Conservation (phyloP, 1,140 invertebrate genomes). For the Maconellicoccus hirsutus region DNA sequence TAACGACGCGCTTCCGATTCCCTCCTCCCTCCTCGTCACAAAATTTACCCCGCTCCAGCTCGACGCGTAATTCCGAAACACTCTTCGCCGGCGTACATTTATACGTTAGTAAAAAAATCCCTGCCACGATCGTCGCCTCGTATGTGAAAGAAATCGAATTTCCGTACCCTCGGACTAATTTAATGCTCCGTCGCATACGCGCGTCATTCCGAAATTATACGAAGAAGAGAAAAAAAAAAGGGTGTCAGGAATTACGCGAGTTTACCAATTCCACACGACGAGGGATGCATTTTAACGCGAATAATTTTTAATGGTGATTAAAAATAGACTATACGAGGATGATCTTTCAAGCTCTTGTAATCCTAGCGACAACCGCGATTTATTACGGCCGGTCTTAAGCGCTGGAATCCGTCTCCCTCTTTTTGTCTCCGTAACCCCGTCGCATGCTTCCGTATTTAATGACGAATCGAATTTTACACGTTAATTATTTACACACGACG, state of each 20-base stretch:
- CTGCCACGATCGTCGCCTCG: background rate
- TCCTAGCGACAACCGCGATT: background rate
- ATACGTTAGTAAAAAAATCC: background rate
- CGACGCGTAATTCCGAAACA: too few species aligned
- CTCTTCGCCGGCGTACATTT: too few species aligned
- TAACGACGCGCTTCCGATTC: background rate
- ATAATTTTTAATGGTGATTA: background rate
- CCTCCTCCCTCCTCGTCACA: too few species aligned
- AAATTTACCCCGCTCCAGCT: too few species aligned
- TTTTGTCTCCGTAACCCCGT: too few species aligned
- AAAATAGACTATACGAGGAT: background rate
- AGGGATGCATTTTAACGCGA: background rate
- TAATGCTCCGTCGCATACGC: background rate
- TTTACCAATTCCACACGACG: background rate
- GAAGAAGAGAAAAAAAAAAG: background rate
- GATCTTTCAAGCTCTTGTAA: too few species aligned
- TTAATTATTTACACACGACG: background rate
- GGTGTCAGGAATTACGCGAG: background rate
- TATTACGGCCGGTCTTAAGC: background rate
- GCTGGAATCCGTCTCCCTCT: too few species aligned
- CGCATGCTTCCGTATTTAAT: background rate
- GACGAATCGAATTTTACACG: constrained; percentile 1
- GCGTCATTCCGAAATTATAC: too few species aligned
- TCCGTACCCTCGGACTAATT: background rate
- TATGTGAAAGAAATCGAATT: background rate